Evolutionary conservation across 2,113 vertebrate species (phyloP), one percentile per base, ranked within the genome.

Genomic region (Chrysochloris asiatica): DNA sequence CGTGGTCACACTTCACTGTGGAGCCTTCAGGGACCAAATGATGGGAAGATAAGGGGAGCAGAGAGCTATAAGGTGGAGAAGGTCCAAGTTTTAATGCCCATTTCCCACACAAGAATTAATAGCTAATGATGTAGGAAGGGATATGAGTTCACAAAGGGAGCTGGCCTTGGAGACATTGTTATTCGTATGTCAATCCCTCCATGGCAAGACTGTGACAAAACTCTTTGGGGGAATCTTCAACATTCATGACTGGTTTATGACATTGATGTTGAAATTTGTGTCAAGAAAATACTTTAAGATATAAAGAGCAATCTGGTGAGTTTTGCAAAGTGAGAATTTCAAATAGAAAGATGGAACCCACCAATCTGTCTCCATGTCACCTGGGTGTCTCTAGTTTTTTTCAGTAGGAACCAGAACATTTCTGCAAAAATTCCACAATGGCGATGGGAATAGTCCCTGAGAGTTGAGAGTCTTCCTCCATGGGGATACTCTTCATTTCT

Each of bases 1-100:
- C 2, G 8, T 22, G 36, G 2, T 8, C 45, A 73, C 22, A 19
- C 59, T 81, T 52, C 0, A 0, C 1, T 0, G 0, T 13, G 8
- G 41, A 73, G n/a, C 9, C 6, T 2, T 26, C 59, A 1, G 2
- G 1, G n/a, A n/a, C n/a, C n/a, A n/a, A n/a, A n/a, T n/a, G n/a
- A n/a, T n/a, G n/a, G n/a, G n/a, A n/a, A n/a, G n/a, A n/a, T n/a
- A n/a, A n/a, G n/a, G n/a, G n/a, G n/a, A n/a, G n/a, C n/a, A n/a
- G n/a, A n/a, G n/a, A n/a, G n/a, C n/a, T n/a, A n/a, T n/a, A n/a
- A n/a, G n/a, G n/a, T n/a, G n/a, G n/a, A n/a, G n/a, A n/a, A n/a
- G n/a, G n/a, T n/a, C n/a, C n/a, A n/a, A n/a, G n/a, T n/a, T n/a
- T n/a, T n/a, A n/a, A n/a, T n/a, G n/a, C n/a, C n/a, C n/a, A n/a